Evolutionary conservation across 2,797 vertebrate species (phyloP), one percentile per base, ranked within the genome.

Genomic region (Momotus momota): DNA sequence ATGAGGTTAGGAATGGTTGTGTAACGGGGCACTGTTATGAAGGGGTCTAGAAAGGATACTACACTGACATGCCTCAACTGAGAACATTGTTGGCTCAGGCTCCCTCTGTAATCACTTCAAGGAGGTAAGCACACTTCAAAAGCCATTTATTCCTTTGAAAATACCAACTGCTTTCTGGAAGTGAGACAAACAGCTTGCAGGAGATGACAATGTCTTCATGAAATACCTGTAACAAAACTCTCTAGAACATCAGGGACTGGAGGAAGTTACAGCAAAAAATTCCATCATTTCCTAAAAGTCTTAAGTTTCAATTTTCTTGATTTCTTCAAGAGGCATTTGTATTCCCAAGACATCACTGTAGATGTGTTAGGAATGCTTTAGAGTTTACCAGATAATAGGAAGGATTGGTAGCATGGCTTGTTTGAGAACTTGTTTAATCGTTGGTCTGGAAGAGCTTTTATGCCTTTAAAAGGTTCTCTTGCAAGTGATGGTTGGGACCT

Each of bases 1-100:
- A 62, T 22, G 14, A 66, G 80, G 69, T 49, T 87, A 52, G 41
- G 23, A 72, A 43, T 54, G 38, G 62, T 22, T 55, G 20, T 57
- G 3, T 45, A 29, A 29, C 22, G 18, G 23, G 33, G 2, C 9
- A n/a, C 2, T 48, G 13, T 45, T 77, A 31, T 3, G 23, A 54
- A 55, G 31, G 83, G 12, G 3, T 66, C 52, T 80, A 23, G 43
- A 60, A 67, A 69, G 55, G 40, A 51, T 51, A 6, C 27, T 73
- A 1, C 0, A 1, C n/a, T 73, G 35, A 41, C 14, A 12, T 12
- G 6, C 33, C 41, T 55, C 21, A 45, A 19, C 9, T 31, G 51
- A 62, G 38, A 49, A 38, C 0, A 0, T 49, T 70, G 18, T 52
- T 81, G 55, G 79, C 58, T 80, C 55, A 38, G 25, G 5, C 31